These are phyloP conservation scores for Thera obeliscata DNA, from an alignment of 2,888 invertebrate species.

Conservation along the genomic window DNA sequence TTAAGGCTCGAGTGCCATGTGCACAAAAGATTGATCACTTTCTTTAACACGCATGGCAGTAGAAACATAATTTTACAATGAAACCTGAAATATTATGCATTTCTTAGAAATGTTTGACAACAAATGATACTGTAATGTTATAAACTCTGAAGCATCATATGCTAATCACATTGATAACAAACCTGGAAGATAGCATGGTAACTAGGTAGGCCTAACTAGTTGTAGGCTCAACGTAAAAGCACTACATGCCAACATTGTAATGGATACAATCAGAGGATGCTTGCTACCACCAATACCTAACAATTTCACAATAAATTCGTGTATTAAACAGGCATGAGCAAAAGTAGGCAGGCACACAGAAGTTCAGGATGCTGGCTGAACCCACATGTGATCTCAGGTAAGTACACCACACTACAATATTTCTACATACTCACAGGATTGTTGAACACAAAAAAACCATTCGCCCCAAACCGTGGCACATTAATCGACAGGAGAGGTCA, in stretches of 20 bases:
- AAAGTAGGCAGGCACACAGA: conserved; percentile 8
- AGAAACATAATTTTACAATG: background rate
- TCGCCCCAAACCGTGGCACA: conserved; percentile 52
- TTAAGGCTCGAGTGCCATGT: too few relatives aligned
- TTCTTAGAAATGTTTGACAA: conserved; percentile 29
- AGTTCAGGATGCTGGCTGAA: conserved; percentile 50
- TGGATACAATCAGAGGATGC: conserved; percentile 16
- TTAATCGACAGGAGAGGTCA: conserved; percentile 70
- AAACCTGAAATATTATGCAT: background rate
- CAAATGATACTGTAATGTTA: conserved; percentile 26
- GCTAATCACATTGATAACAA: conserved; percentile 45
- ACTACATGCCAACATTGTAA: conserved; percentile 8
- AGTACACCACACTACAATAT: conserved; percentile 46
- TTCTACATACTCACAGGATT: conserved; percentile 62
- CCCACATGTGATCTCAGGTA: conserved; percentile 50
- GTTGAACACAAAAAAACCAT: conserved; percentile 62
- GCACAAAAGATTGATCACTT: too few relatives aligned
- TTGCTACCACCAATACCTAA: conserved; percentile 3
- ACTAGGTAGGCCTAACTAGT: background rate
- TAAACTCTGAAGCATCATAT: conserved; percentile 32
- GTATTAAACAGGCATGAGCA: background rate
- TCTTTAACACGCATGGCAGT: background rate
- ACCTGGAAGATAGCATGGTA: conserved; percentile 37
- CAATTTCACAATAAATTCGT: conserved; percentile 29
- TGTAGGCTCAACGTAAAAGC: background rate